phyloP scores from a whole-genome alignment of 2,888 invertebrate genomes.

The Conchocele bisecta region DNA sequence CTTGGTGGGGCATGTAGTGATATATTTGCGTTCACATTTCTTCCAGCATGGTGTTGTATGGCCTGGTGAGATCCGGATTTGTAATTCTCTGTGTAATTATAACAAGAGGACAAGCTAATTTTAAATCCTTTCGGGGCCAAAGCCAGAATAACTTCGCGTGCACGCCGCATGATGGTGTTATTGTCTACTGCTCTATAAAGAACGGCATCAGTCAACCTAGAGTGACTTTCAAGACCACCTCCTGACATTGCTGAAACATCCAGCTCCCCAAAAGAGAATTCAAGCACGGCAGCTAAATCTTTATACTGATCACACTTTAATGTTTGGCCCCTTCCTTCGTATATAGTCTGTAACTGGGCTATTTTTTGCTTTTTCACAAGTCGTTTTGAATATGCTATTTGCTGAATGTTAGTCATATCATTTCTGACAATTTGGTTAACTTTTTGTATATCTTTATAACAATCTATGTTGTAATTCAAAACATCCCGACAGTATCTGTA shows the following conservation, averaged over 20 bases:
- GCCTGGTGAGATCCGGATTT: background rate
- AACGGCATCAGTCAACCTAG: background rate
- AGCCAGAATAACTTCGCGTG: background rate
- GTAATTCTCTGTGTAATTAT: slow-evolving; percentile 8
- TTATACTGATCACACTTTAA: background rate
- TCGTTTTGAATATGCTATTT: background rate
- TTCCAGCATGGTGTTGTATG: slow-evolving; percentile 5
- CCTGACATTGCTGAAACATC: background rate
- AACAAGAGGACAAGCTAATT: background rate
- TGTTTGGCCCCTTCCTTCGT: background rate
- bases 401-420: slow-evolving; percentile 5
- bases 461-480: background rate
- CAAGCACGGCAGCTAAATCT: background rate
- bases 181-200: background rate
- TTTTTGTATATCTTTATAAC: background rate
- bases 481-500: background rate
- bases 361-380: background rate
- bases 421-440: background rate
- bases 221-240: background rate
- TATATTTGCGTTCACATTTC: slow-evolving; percentile 3
- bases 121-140: background rate
- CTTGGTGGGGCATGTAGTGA: too few relatives aligned
- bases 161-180: background rate
- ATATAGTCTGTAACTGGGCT: background rate
- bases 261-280: background rate